Conservation (phyloP, 2,888 invertebrate species). For the Xylocampa areola region DNA sequence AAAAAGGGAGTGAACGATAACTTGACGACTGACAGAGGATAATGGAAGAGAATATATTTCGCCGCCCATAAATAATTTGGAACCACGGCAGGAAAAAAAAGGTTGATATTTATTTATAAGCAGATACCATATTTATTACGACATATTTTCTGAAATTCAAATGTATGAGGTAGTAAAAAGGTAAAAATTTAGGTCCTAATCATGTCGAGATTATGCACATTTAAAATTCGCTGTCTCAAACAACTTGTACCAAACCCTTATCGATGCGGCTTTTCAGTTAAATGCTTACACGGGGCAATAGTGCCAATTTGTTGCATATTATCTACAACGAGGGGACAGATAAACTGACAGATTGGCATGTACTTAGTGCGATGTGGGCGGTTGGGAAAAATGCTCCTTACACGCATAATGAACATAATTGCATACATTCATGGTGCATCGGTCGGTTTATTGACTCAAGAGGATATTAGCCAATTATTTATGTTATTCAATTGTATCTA, state of each 20-base stretch:
- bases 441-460: constrained; percentile 35
- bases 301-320: constrained; percentile 85
- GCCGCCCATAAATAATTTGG: no score
- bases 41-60: no score
- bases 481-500: constrained; percentile 8
- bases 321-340: constrained; percentile 73
- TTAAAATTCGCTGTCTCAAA: constrained; percentile 7
- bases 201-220: not conserved
- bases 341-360: constrained; percentile 78
- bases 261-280: constrained; percentile 78
- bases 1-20: no score
- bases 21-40: no score
- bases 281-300: constrained; percentile 78
- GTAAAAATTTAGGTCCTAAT: no score
- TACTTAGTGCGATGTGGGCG: constrained; percentile 69
- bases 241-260: constrained; percentile 55
- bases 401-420: constrained; percentile 55
- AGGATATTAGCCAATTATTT: constrained; percentile 46
- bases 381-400: constrained; percentile 65
- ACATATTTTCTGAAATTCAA: no score
- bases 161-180: no score
- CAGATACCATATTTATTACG: no score
- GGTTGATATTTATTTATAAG: no score
- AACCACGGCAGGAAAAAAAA: no score
- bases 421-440: constrained; percentile 49